These are phyloP conservation scores for Apantesis nais DNA, from an alignment of 2,888 invertebrate species.

Conservation along the genomic window DNA sequence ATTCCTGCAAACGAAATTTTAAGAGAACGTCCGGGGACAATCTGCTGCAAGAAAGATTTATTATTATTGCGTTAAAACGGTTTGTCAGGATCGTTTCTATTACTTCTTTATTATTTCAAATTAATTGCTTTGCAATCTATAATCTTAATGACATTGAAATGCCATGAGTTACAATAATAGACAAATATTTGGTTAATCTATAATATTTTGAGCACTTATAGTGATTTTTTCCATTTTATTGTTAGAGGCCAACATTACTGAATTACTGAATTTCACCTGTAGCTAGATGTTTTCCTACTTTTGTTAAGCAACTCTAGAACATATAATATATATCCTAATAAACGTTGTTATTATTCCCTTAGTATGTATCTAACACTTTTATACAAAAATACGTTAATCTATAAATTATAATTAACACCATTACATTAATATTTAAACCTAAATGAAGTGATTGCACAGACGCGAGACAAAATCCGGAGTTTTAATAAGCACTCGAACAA, in stretches of 20 bases:
- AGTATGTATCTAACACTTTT: too few relatives aligned
- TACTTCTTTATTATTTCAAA: slow-evolving; percentile 29
- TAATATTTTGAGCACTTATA: background rate
- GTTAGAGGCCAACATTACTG: background rate
- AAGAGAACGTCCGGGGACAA: slow-evolving; percentile 64
- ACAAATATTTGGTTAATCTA: background rate
- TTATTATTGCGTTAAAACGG: slow-evolving; percentile 58
- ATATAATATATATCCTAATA: too few relatives aligned
- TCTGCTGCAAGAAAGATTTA: slow-evolving; percentile 64
- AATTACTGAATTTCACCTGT: background rate
- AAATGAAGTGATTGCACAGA: slow-evolving; percentile 3
- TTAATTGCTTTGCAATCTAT: slow-evolving; percentile 20
- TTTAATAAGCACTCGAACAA: slow-evolving; percentile 51
- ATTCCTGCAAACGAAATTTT: slow-evolving; percentile 75
- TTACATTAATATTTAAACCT: background rate
- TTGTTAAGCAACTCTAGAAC: too few relatives aligned
- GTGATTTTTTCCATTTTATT: background rate
- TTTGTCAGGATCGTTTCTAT: slow-evolving; percentile 48
- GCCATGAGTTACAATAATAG: background rate
- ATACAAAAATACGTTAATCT: too few relatives aligned
- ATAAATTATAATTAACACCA: background rate
- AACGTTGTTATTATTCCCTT: too few relatives aligned
- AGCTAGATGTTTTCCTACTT: background rate
- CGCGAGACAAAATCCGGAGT: slow-evolving; percentile 22
- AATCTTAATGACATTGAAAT: background rate